phyloP scores from a whole-genome alignment of 2,888 invertebrate genomes.

The Ophonus ardosiacus region DNA sequence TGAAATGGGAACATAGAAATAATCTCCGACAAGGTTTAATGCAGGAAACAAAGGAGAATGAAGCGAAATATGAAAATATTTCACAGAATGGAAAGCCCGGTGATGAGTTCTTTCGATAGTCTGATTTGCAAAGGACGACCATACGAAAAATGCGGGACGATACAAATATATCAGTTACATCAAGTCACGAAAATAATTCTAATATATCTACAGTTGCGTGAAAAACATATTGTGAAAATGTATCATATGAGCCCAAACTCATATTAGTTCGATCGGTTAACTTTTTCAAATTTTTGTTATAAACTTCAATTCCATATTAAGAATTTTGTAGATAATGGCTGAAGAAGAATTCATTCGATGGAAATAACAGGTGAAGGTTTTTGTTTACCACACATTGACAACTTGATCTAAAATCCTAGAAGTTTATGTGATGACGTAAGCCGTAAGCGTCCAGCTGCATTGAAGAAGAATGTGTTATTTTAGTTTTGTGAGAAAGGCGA shows the following conservation, averaged over 20 bases:
- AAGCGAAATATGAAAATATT: slow-evolving; percentile 25
- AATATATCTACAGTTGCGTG: too few relatives aligned
- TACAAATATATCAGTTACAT: too few relatives aligned
- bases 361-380: background rate
- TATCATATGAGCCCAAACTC: too few relatives aligned
- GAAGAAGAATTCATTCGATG: background rate
- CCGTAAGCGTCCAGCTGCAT: background rate
- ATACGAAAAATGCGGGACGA: too few relatives aligned
- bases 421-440: background rate
- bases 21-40: slow-evolving; percentile 11
- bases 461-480: slow-evolving; percentile 53
- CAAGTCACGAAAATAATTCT: too few relatives aligned
- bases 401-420: slow-evolving; percentile 30
- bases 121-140: too few relatives aligned
- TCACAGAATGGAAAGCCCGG: background rate
- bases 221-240: too few relatives aligned
- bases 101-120: background rate
- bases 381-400: slow-evolving; percentile 36
- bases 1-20: slow-evolving; percentile 5
- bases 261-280: too few relatives aligned
- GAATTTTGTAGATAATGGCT: too few relatives aligned
- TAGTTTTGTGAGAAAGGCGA: slow-evolving; percentile 50
- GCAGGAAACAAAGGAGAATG: slow-evolving; percentile 3
- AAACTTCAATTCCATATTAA: too few relatives aligned
- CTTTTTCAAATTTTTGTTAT: too few relatives aligned